These are phyloP conservation scores for Nothobranchius kuhntae DNA, from an alignment of 2,113 vertebrate species.

Conservation along the genomic window DNA sequence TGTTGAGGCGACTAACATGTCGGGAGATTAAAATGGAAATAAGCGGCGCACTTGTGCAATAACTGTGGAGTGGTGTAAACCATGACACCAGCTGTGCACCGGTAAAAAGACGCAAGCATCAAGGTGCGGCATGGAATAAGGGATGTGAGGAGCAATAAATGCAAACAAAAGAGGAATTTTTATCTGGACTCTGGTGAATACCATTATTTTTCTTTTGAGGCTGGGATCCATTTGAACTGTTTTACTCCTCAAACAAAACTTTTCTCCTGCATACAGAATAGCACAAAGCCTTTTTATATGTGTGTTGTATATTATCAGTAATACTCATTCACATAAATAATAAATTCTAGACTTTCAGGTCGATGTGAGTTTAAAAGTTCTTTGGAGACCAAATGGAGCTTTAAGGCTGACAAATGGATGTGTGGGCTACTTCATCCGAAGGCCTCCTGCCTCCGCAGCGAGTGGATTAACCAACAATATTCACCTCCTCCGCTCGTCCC, in stretches of 20 bases:
- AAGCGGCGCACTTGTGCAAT: background rate
- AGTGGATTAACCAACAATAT: conserved; percentile 44
- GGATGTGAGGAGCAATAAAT: conserved; percentile 17
- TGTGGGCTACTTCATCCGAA: conserved; percentile 2
- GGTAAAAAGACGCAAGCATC: conserved; percentile 8
- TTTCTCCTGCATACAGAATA: conserved; percentile 16
- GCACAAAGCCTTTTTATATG: conserved; percentile 29
- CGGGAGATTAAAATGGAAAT: conserved; percentile 47
- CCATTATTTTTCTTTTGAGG: conserved; percentile 16
- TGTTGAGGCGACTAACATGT: conserved; percentile 71
- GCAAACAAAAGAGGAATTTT: conserved; percentile 17
- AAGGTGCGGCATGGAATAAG: conserved; percentile 3
- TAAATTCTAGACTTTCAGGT: conserved; percentile 19
- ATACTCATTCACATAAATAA: conserved; percentile 27
- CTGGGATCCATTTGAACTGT: conserved; percentile 32
- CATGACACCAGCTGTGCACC: conserved; percentile 2
- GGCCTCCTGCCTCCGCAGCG: conserved; percentile 1
- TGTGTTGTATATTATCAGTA: conserved; percentile 38
- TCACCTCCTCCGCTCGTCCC: background rate
- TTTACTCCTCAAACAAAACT: conserved; percentile 32
- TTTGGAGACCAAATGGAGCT: conserved; percentile 12
- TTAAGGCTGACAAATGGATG: conserved; percentile 35
- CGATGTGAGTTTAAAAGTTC: conserved; percentile 10
- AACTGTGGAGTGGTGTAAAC: conserved; percentile 13
- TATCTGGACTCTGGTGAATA: background rate